These are phyloP conservation scores for Ptychoptera contaminata DNA, from an alignment of 2,888 invertebrate genomes.

Conservation along the genomic window DNA sequence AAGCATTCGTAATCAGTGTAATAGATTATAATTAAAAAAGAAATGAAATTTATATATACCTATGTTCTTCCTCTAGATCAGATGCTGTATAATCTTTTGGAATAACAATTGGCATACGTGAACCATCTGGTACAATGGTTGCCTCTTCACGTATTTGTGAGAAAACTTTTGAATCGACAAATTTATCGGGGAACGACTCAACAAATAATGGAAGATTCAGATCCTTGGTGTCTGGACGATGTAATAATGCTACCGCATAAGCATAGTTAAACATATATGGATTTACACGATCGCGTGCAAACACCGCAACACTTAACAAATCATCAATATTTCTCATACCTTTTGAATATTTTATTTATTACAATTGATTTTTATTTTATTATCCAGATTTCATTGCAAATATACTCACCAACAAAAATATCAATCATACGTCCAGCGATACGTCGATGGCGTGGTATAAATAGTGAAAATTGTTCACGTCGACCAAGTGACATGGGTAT, in stretches of 20 bases:
- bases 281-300: constrained; percentile 56
- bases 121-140: constrained; percentile 40
- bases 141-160: constrained; percentile 38
- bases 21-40: constrained; percentile 34
- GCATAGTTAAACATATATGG: constrained; percentile 68
- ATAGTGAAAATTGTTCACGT: constrained; percentile 52
- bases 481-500: constrained; percentile 44
- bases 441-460: constrained; percentile 48
- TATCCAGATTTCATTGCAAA: too few species aligned
- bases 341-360: too few species aligned
- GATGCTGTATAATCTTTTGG: constrained; percentile 61
- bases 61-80: constrained; percentile 59
- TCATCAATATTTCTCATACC: constrained; percentile 56
- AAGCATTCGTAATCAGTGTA: too few species aligned
- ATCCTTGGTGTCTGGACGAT: constrained; percentile 43
- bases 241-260: constrained; percentile 57
- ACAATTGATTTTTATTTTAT: too few species aligned
- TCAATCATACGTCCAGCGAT: constrained; percentile 52
- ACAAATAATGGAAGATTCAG: constrained; percentile 43
- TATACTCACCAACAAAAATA: constrained; percentile 41
- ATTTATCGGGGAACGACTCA: constrained; percentile 49
- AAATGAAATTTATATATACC: constrained; percentile 44
- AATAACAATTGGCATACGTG: constrained; percentile 44
- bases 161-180: constrained; percentile 43
- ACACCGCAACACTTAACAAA: constrained; percentile 48